Evolutionary conservation across 2,113 vertebrate species (phyloP).

Genomic region (Microcebus griseorufus): DNA sequence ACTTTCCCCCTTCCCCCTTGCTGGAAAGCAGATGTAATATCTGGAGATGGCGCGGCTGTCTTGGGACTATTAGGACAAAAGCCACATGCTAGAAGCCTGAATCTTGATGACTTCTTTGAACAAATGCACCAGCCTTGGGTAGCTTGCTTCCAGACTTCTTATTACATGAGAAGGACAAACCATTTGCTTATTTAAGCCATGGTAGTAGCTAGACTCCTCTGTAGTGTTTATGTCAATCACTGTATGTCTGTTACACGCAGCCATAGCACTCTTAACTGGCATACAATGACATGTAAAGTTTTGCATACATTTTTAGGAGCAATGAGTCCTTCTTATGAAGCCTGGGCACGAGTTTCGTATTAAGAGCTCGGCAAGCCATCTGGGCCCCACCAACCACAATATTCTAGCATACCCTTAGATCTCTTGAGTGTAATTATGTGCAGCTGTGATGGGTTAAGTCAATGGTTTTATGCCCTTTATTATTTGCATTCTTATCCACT

Average conservation of each 20-base stretch:
- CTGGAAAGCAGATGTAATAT: neutral
- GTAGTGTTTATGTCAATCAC: neutral
- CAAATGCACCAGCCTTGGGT: neutral
- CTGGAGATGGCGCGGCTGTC: neutral
- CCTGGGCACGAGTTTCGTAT: neutral
- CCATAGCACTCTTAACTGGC: neutral
- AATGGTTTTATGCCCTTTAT: neutral
- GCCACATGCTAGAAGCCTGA: neutral
- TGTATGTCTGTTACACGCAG: neutral
- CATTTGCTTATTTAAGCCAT: neutral
- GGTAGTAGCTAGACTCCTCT: neutral
- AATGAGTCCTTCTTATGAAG: neutral
- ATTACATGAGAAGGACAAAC: neutral
- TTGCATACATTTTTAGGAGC: neutral
- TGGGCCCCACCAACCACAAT: neutral
- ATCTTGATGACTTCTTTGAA: neutral
- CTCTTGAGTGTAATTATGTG: neutral
- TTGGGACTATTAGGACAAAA: neutral
- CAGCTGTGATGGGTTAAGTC: neutral
- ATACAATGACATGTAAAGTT: neutral
- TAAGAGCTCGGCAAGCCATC: neutral
- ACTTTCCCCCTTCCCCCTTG: neutral
- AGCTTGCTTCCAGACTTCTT: neutral
- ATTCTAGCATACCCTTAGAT: neutral
- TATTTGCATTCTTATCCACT: neutral